phyloP scores from a whole-genome alignment of 2,113 vertebrate species.

The Varanus komodoensis region DNA sequence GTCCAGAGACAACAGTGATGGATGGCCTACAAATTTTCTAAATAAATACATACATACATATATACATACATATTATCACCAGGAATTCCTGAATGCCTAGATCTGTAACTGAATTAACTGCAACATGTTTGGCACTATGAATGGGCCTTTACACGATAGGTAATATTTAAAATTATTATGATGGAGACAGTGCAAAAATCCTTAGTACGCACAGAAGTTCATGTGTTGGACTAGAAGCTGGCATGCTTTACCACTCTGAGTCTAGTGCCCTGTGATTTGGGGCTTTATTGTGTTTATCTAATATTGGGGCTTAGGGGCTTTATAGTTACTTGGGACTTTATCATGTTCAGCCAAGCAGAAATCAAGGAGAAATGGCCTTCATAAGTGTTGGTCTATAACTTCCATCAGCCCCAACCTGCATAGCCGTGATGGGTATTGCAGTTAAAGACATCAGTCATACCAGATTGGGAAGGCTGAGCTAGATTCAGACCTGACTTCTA shows the following conservation, averaged over 20 bases:
- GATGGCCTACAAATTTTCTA: no score
- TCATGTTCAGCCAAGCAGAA: not conserved
- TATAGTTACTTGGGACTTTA: not conserved
- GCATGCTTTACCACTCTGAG: not conserved
- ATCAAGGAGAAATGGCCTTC: not conserved
- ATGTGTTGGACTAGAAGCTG: not conserved
- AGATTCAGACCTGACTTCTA: not conserved
- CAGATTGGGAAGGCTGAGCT: not conserved
- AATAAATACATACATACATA: no score
- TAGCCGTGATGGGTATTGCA: no score
- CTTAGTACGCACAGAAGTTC: not conserved
- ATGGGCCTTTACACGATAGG: not conserved
- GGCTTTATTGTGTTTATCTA: not conserved
- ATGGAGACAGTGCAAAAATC: not conserved
- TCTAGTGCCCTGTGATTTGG: not conserved
- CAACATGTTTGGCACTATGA: not conserved
- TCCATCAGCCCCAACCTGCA: no score
- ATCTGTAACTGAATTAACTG: not conserved
- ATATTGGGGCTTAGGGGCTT: no score
- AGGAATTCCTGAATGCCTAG: not conserved
- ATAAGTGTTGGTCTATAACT: no score
- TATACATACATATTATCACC: not conserved
- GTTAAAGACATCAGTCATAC: no score
- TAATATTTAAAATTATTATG: not conserved
- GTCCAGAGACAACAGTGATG: no score